Evolutionary conservation across 2,113 vertebrate species (phyloP).

Genomic region (Dolichallabes microphthalmus): DNA sequence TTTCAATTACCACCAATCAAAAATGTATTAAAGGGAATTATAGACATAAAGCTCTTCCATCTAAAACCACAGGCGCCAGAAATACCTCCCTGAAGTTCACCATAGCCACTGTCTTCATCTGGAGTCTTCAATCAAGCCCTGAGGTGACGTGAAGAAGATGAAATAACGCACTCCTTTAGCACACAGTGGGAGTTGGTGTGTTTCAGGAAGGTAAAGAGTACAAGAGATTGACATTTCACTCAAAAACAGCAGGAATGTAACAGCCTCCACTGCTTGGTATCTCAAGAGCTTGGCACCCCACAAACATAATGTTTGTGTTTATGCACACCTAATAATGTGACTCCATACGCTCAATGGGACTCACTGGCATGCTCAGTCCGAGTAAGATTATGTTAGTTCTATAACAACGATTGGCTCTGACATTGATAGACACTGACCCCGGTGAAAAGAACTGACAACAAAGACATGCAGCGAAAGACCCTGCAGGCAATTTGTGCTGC

Average conservation of each 20-base stretch:
- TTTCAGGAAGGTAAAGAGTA: constrained; percentile 24
- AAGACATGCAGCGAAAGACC: constrained; percentile 11
- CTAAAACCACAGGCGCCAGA: constrained; percentile 4
- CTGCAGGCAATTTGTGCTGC: constrained; percentile 37
- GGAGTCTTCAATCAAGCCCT: constrained; percentile 1
- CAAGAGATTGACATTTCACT: constrained; percentile 5
- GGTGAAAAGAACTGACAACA: constrained; percentile 31
- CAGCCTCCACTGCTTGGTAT: constrained; percentile 31
- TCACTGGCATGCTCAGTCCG: neutral
- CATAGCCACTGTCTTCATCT: constrained; percentile 20
- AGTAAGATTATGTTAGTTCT: constrained; percentile 11
- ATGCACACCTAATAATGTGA: neutral
- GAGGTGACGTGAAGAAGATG: constrained; percentile 7
- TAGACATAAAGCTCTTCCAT: neutral
- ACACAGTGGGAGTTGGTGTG: constrained; percentile 8
- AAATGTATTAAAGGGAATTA: constrained; percentile 30
- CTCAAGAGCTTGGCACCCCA: constrained; percentile 11
- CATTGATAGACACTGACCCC: constrained; percentile 11
- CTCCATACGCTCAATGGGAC: neutral
- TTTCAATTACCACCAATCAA: constrained; percentile 31
- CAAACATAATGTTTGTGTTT: constrained; percentile 20
- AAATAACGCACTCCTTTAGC: constrained; percentile 1
- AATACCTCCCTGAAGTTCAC: neutral
- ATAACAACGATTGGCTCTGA: constrained; percentile 26
- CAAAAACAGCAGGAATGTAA: constrained; percentile 21